Evolutionary conservation across 2,797 vertebrate genomes (phyloP).

Genomic region (Danio tinwini): DNA sequence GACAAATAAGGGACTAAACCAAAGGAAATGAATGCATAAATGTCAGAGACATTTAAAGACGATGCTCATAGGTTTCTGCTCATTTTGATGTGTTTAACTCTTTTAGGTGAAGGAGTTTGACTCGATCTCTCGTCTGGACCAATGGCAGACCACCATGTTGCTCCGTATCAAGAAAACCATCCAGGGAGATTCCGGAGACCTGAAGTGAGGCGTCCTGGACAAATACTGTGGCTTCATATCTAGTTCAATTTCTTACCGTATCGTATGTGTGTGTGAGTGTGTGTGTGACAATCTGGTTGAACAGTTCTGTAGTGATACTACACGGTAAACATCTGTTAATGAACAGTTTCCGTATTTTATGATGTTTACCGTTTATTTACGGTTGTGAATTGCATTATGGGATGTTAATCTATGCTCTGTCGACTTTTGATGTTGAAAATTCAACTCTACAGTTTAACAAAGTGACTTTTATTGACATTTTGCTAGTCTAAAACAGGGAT

Average conservation of each 20-base stretch:
- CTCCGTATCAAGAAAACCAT: conserved; percentile 99
- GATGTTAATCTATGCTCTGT: too few species aligned
- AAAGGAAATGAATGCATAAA: too few species aligned
- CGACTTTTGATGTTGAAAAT: too few species aligned
- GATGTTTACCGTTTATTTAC: not conserved
- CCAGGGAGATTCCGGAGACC: conserved; percentile 90
- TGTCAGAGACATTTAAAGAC: too few species aligned
- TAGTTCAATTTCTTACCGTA: conserved; percentile 36
- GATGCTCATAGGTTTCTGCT: not conserved
- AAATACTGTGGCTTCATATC: conserved; percentile 61
- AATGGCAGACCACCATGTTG: conserved; percentile 98
- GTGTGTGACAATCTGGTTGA: conserved; percentile 55
- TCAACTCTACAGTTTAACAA: too few species aligned
- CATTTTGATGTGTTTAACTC: not conserved
- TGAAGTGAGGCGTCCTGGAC: conserved; percentile 78
- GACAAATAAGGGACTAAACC: too few species aligned
- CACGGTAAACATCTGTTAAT: not conserved
- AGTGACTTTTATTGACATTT: too few species aligned
- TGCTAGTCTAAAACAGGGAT: too few species aligned
- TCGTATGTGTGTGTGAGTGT: conserved; percentile 27
- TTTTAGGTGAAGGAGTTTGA: conserved; percentile 92
- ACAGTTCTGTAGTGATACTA: conserved; percentile 54
- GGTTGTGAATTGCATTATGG: not conserved
- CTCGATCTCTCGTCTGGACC: conserved; percentile 95
- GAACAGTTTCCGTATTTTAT: not conserved